These are phyloP conservation scores for Cheilinus undulatus DNA, from an alignment of 2,113 vertebrate species.

Conservation along the genomic window DNA sequence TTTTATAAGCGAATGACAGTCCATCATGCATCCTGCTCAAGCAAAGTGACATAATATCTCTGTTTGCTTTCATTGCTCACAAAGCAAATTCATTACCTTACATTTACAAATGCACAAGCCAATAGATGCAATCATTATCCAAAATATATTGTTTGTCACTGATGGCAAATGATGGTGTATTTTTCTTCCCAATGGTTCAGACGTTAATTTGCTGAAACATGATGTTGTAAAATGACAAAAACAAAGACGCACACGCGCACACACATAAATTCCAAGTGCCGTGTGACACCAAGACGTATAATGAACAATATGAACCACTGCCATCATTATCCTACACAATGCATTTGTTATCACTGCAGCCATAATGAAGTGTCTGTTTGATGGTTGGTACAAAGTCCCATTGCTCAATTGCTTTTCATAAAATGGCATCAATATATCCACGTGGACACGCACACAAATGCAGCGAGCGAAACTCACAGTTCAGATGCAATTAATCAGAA, in stretches of 20 bases:
- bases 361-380: slow-evolving; percentile 82
- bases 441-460: slow-evolving; percentile 42
- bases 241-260: slow-evolving; percentile 53
- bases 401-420: slow-evolving; percentile 80
- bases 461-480: slow-evolving; percentile 41
- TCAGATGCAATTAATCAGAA: slow-evolving; percentile 72
- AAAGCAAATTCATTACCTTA: slow-evolving; percentile 76
- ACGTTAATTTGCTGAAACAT: slow-evolving; percentile 80
- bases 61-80: slow-evolving; percentile 70
- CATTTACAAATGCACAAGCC: slow-evolving; percentile 74
- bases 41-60: slow-evolving; percentile 70
- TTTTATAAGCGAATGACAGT: slow-evolving; percentile 52
- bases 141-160: slow-evolving; percentile 80
- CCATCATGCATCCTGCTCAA: slow-evolving; percentile 47
- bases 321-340: slow-evolving; percentile 80
- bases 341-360: slow-evolving; percentile 79
- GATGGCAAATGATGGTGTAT: slow-evolving; percentile 76
- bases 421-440: slow-evolving; percentile 77
- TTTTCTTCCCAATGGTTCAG: slow-evolving; percentile 75
- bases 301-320: slow-evolving; percentile 80
- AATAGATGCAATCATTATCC: slow-evolving; percentile 76
- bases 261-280: slow-evolving; percentile 61
- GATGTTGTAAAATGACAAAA: slow-evolving; percentile 80
- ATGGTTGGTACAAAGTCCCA: slow-evolving; percentile 79
- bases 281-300: slow-evolving; percentile 75